Base-by-base conservation (phyloP, 2,888 invertebrate genomes). In the Flexamia atlantica region DNA sequence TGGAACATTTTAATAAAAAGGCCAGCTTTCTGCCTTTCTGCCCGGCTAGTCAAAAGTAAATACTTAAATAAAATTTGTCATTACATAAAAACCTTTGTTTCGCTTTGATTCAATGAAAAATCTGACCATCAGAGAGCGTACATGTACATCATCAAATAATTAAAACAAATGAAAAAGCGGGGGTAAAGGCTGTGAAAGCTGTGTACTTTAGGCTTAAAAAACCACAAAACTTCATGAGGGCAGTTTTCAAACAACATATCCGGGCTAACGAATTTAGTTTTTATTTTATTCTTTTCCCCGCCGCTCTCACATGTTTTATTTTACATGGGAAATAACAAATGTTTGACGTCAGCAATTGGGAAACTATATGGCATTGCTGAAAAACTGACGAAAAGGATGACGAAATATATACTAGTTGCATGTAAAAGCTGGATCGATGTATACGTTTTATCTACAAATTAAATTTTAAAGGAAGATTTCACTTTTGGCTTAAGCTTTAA, bases 121-220 rank as follows among this genome's bases (percentile, higher is more conserved):
- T 64, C 1, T 4, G 14, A 17, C 64, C 64, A 1, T 64, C 30
- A 53, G 20, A 23, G 14, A 14, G 64, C 10, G 28, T 14, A 23
- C 57, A 30, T 64, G 28, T 14, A 23, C 57, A 30, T 64, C 64
- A 30, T 64, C 64, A 64, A 64, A 64, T 64, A 64, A 64, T 64
- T 64, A 64, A 64, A 64, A 64, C 64, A 64, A 64, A 64, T 64
- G 64, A 64, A 64, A 64, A 64, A 64, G 64, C 64, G 30, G 64
- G 64, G 64, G 64, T n/a, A 76, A 46, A 40, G 42, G 46, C 46
- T 76, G 74, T 46, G n/a, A 76, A 76, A 76, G 74, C 74, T 76
- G 74, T 76, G 74, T 76, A 76, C 74, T 76, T 76, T 76, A 40
- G 74, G 74, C 74, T 76, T 76, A 46, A 76, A 76, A 76, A 76